These are phyloP conservation scores for Apodemia hepburni DNA, from an alignment of 2,888 invertebrate species.

Conservation along the genomic window DNA sequence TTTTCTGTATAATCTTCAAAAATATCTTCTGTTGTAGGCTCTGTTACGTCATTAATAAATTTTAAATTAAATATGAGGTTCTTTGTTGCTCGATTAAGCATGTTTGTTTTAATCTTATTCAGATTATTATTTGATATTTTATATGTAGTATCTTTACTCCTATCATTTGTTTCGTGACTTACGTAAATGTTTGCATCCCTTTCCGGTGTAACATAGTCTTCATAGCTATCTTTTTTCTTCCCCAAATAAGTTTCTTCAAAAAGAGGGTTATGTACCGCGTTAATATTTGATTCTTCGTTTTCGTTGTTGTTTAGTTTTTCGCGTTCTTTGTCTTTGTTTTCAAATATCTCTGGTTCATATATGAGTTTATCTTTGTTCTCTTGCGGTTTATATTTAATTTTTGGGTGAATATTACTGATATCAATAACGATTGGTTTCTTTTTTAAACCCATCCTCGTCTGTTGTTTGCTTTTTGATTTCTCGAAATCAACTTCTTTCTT, in stretches of 20 bases:
- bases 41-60: conserved; percentile 10
- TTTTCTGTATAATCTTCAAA: conserved; percentile 19
- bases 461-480: neutral
- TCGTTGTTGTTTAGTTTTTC: neutral
- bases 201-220: conserved; percentile 49
- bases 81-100: neutral
- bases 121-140: conserved; percentile 24
- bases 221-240: conserved; percentile 46
- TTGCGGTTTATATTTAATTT: neutral
- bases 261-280: neutral
- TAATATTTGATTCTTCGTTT: neutral
- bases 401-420: neutral
- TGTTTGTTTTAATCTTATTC: neutral
- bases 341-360: neutral
- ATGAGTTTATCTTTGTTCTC: too few relatives aligned
- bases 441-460: neutral
- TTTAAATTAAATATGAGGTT: conserved; percentile 11
- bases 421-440: neutral
- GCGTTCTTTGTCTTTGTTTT: neutral
- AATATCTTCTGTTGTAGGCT: conserved; percentile 14
- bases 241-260: conserved; percentile 1
- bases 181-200: conserved; percentile 39
- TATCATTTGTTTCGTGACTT: conserved; percentile 24
- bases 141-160: conserved; percentile 25
- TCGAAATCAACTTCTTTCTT: neutral